A percentile compares a stretch with the other conserved stretches of the same genome.
Conservation (phyloP, 1,140 invertebrate species). For the Aricia agestis region DNA sequence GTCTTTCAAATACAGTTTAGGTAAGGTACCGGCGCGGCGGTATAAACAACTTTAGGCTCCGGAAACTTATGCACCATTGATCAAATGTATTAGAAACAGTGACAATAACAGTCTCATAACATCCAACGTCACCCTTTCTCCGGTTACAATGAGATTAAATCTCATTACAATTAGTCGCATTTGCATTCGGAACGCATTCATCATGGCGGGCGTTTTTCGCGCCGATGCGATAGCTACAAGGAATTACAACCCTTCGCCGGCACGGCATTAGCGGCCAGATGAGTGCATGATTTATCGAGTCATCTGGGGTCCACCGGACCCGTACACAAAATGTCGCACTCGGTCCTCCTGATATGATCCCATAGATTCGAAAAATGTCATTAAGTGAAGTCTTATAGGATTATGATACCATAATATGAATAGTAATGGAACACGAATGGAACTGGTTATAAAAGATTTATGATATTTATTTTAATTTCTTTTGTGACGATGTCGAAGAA, state of each 20-base stretch:
- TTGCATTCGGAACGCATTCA: conserved; percentile 55
- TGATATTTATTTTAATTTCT: too few species aligned
- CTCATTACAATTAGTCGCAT: conserved; percentile 58
- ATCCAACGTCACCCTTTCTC: not conserved
- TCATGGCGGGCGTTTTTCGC: conserved; percentile 45
- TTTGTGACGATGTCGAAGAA: too few species aligned
- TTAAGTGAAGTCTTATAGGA: not conserved
- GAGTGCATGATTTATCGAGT: conserved; percentile 56
- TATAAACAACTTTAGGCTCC: too few species aligned
- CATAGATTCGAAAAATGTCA: conserved; percentile 10
- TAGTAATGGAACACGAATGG: not conserved
- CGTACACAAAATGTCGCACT: conserved; percentile 44
- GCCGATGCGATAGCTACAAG: conserved; percentile 31
- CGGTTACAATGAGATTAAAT: conserved; percentile 38
- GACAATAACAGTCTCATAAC: conserved; percentile 1
- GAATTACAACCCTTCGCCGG: conserved; percentile 46
- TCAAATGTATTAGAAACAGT: conserved; percentile 1
- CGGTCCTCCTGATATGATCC: conserved; percentile 29
- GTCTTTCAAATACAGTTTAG: too few species aligned
- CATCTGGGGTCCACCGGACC: conserved; percentile 45
- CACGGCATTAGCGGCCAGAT: conserved; percentile 49
- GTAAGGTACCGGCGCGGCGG: too few species aligned
- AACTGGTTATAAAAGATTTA: too few species aligned
- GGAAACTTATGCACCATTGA: conserved; percentile 23
- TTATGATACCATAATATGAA: not conserved